phyloP scores from a whole-genome alignment of 1,140 invertebrate genomes.

The Phortica variegata region DNA sequence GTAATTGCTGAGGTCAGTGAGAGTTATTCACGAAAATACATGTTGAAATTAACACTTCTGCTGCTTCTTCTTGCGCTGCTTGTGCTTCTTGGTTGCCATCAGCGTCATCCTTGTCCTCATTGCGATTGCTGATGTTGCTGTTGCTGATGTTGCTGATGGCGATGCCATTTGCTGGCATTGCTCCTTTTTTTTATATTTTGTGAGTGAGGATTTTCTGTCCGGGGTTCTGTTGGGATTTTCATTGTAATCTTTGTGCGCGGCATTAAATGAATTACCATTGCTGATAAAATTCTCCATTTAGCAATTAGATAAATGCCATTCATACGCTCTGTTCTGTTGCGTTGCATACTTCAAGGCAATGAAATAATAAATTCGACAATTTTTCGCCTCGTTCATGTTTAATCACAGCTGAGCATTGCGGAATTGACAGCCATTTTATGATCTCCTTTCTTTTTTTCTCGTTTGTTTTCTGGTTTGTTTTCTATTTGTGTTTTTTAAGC shows the following conservation, averaged over 20 bases:
- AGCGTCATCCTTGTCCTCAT: too few species aligned
- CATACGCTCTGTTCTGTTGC: constrained; percentile 27
- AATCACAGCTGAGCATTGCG: too few species aligned
- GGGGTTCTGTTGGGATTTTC: constrained; percentile 26
- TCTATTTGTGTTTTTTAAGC: constrained; percentile 20
- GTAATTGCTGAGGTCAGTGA: constrained; percentile 52
- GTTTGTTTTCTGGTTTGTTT: constrained; percentile 9
- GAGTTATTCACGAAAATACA: constrained; percentile 39
- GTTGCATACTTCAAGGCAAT: constrained; percentile 27
- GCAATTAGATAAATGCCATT: constrained; percentile 51
- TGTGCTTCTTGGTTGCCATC: constrained; percentile 8
- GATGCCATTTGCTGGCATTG: not conserved
- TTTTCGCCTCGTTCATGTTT: constrained; percentile 13
- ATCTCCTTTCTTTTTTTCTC: not conserved
- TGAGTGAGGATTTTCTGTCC: too few species aligned
- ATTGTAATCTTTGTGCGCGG: constrained; percentile 24
- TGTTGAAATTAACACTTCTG: constrained; percentile 49
- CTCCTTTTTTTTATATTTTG: constrained; percentile 7
- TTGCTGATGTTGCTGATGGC: not conserved
- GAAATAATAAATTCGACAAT: constrained; percentile 48
- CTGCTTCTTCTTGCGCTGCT: constrained; percentile 26
- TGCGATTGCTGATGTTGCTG: too few species aligned
- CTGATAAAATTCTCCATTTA: constrained; percentile 55
- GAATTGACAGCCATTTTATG: constrained; percentile 7
- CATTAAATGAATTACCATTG: constrained; percentile 36